phyloP scores from a whole-genome alignment of 1,140 invertebrate genomes.

The Microplitis mediator region DNA sequence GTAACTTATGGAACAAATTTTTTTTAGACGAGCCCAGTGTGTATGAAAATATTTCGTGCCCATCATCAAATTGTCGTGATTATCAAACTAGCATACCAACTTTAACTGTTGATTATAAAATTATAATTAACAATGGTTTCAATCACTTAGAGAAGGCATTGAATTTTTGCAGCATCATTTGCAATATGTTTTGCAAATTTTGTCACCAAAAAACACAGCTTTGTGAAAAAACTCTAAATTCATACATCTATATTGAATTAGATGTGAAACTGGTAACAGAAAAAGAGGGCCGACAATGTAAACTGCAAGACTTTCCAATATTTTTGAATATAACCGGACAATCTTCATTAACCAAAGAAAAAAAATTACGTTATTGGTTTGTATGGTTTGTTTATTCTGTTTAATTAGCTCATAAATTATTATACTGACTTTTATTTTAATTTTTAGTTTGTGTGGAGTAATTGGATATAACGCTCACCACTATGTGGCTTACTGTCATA shows the following conservation, averaged over 20 bases:
- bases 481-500: not conserved
- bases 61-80: not conserved
- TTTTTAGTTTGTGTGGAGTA: not conserved
- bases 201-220: not conserved
- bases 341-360: too few species aligned
- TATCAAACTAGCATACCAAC: not conserved
- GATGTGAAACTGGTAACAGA: not conserved
- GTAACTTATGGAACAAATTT: not conserved
- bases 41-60: not conserved
- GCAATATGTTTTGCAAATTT: not conserved
- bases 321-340: not conserved
- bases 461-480: not conserved
- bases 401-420: not conserved
- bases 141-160: not conserved
- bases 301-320: not conserved
- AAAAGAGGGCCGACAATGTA: not conserved
- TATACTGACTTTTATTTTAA: not conserved
- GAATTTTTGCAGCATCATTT: not conserved
- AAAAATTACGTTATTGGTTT: not conserved
- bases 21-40: not conserved
- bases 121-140: not conserved
- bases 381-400: not conserved
- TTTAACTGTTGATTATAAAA: not conserved
- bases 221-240: not conserved
- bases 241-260: not conserved